Base-by-base conservation (phyloP, 2,888 invertebrate genomes). In the Patella ulyssiponensis region DNA sequence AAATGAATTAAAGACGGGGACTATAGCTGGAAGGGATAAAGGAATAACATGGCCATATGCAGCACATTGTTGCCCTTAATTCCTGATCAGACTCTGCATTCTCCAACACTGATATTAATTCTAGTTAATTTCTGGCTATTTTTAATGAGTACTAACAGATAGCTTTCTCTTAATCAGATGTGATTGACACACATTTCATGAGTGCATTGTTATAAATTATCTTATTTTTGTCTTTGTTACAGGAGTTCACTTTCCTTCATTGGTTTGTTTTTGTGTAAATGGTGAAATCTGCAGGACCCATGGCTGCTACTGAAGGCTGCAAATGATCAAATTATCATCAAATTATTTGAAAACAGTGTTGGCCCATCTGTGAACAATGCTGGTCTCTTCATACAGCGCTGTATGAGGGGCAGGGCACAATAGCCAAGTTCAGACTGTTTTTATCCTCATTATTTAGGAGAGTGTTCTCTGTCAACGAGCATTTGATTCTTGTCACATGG, bases 291-390 rank as follows among this genome's bases (percentile, higher is more conserved):
- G 53, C 23, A 17, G 15, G 73, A 17, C 12, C 72, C 51, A 44
- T 44, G 44, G 44, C 44, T 44, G 44, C 44, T 44, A 27, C 56
- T 75, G 78, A 72, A 72, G 53, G 78, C 79, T 74, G 71, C 76
- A 79, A 79, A 75, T 79, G 79, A 79, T 79, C 76, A 79, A 74
- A 79, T 79, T 74, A 75, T 64, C 73, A 76, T 79, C 75, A 58
- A 73, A 75, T 79, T 76, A 76, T 76, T 75, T 71, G 73, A 70
- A 75, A 79, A 72, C 53, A 51, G 73, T 73, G 44, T 51, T 73
- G 33, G 27, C 54, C 76, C 79, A 79, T 79, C 79, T 79, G 79
- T 54, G 79, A 76, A 52, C 73, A 72, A 51, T 44, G 74, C 79
- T 73, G 69, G 76, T 76, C 79, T 76, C 74, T 73, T 76, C 51